Percentiles rank a stretch among this genome's conserved stretches.
Conservation (phyloP, 2,113 vertebrate species). For the Rhinoderma darwinii region DNA sequence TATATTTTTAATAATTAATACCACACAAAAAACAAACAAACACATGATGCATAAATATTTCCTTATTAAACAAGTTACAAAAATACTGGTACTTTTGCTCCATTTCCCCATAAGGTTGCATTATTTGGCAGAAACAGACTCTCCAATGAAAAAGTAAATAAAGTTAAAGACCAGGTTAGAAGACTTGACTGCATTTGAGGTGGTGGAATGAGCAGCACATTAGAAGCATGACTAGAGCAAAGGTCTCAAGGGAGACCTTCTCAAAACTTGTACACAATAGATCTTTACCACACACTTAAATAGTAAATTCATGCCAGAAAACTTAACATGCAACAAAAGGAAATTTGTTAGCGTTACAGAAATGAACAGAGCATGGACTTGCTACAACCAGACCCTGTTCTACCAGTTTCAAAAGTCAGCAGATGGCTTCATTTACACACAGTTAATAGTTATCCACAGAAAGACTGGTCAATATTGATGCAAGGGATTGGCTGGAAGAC, state of each 20-base stretch:
- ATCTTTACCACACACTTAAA: slow-evolving; percentile 70
- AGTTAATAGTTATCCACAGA: background rate
- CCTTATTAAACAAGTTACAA: slow-evolving; percentile 83
- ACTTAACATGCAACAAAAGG: slow-evolving; percentile 72
- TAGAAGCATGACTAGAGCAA: slow-evolving; percentile 64
- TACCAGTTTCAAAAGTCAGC: slow-evolving; percentile 28
- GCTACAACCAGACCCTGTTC: slow-evolving; percentile 5
- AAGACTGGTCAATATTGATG: background rate
- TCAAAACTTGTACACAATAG: slow-evolving; percentile 72
- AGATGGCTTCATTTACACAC: background rate
- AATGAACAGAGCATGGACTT: background rate
- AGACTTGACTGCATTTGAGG: slow-evolving; percentile 34
- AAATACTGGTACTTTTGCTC: slow-evolving; percentile 79
- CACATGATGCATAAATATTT: slow-evolving; percentile 85
- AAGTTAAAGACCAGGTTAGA: background rate
- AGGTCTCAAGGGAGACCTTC: slow-evolving; percentile 66
- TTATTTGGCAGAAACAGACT: slow-evolving; percentile 66
- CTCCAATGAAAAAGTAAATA: slow-evolving; percentile 63
- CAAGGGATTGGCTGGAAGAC: background rate
- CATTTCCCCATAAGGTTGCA: slow-evolving; percentile 72
- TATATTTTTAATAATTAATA: slow-evolving; percentile 78
- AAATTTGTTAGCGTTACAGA: slow-evolving; percentile 55
- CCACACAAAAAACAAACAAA: slow-evolving; percentile 75
- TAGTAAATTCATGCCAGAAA: slow-evolving; percentile 77
- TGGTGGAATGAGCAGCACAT: slow-evolving; percentile 25